These are phyloP conservation scores for Drosophila histrio DNA, from an alignment of 2,888 invertebrate genomes.

Conservation along the genomic window DNA sequence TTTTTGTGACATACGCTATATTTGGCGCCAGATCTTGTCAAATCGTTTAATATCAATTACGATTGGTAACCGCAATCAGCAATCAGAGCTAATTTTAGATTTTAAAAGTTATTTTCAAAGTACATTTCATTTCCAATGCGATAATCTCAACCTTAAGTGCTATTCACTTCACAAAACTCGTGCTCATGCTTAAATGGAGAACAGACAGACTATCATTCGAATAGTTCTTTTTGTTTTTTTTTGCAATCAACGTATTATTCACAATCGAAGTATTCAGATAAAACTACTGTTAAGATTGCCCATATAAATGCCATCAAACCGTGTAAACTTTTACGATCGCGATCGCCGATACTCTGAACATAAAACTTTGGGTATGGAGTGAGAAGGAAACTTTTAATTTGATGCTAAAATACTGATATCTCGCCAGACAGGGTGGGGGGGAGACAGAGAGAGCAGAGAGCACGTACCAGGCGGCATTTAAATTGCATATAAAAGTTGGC, in stretches of 20 bases:
- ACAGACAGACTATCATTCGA: not conserved
- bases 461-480: conserved; percentile 46
- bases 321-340: conserved; percentile 36
- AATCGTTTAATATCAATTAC: conserved; percentile 36
- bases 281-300: conserved; percentile 64
- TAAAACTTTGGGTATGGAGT: conserved; percentile 21
- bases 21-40: conserved; percentile 43
- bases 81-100: conserved; percentile 1
- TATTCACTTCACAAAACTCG: not conserved
- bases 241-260: conserved; percentile 36
- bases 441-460: not conserved
- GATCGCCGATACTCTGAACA: conserved; percentile 13
- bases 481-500: conserved; percentile 69
- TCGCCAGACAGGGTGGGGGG: not conserved
- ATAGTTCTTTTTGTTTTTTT: not conserved
- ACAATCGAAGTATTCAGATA: conserved; percentile 46
- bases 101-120: not conserved
- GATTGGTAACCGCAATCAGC: not conserved
- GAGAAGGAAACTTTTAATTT: conserved; percentile 62
- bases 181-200: not conserved
- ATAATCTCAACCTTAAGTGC: conserved; percentile 8
- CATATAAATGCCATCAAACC: conserved; percentile 46
- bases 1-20: conserved; percentile 29
- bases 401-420: conserved; percentile 68
- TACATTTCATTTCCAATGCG: not conserved